Base-by-base conservation (phyloP, 1,140 invertebrate species). In the Heliconius himera region DNA sequence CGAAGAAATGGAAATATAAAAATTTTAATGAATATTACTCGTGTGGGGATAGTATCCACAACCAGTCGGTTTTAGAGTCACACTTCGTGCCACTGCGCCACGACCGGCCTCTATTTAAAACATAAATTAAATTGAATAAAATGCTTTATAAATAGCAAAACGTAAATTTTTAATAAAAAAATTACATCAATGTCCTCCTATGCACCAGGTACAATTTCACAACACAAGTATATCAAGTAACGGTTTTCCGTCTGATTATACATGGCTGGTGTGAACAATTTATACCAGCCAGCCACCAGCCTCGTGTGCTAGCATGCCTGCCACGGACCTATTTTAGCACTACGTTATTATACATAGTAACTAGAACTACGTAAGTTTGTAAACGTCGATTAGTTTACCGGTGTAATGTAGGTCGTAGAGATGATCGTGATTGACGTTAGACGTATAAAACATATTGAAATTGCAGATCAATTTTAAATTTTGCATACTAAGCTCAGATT, bases 201-300 rank as follows among this genome's bases (percentile, higher is more conserved):
- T 66, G 11, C 3, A 0, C 3, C 22, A 29, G 26, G 60, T 66
- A 29, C 60, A 66, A 66, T 66, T 66, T 66, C 60, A 66, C 26
- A 66, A 29, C 60, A 66, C 60, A 26, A 66, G 60, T 66, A 26
- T 49, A 73, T 73, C 71, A 49, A 16, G 20, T 73, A 73, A 73
- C 71, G 60, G 60, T 66, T 70, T 77, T 26, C 70, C 54, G 70
- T 71, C 29, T 49, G 76, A 73, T 78, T 78, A 66, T 74, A 78
- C 56, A 74, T 51, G 70, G 72, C 20, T 73, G 54, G 51, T 49
- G 70, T 60, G 73, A 70, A 78, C 77, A 72, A 72, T 78, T 74
- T 60, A 70, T 38, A 74, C 70, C 70, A 60, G 70, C 70, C 70
- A 60, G 76, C 70, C 70, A 29, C 20, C 70, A 29, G 70, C 66